These are phyloP conservation scores for Lophura nycthemera DNA, from an alignment of 2,113 vertebrate genomes.

Conservation along the genomic window DNA sequence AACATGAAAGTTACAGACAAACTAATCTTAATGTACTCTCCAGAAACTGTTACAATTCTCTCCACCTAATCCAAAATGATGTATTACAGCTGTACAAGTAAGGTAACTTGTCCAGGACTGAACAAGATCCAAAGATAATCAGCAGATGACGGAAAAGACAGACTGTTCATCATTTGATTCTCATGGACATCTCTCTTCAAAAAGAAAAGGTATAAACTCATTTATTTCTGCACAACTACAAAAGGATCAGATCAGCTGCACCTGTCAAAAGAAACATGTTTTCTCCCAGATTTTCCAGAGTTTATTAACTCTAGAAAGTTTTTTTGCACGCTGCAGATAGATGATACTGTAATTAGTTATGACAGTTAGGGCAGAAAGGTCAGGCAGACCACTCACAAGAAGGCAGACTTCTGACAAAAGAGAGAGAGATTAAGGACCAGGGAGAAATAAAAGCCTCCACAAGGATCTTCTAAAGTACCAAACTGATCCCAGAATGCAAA, in stretches of 20 bases:
- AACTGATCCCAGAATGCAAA: neutral
- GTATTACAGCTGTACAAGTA: neutral
- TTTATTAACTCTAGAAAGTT: neutral
- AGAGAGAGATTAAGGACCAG: constrained; percentile 14
- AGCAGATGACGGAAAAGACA: neutral
- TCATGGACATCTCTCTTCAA: fast-evolving
- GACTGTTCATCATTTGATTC: neutral
- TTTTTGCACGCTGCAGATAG: neutral
- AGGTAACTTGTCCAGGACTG: neutral
- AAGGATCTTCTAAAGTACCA: constrained; percentile 33
- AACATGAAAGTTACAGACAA: neutral
- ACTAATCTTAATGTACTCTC: neutral
- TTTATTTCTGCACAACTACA: neutral
- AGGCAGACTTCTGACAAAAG: neutral
- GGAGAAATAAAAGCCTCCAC: neutral
- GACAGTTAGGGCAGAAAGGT: constrained; percentile 32
- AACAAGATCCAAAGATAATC: neutral
- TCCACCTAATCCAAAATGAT: neutral
- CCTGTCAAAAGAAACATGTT: neutral
- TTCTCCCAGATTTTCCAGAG: neutral
- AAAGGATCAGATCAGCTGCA: fast-evolving
- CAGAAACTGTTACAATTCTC: neutral
- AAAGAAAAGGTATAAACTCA: neutral
- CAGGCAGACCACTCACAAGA: neutral
- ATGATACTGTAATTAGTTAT: neutral